Evolutionary conservation across 2,888 invertebrate genomes (phyloP).

Genomic region (Ethmia dodecea): DNA sequence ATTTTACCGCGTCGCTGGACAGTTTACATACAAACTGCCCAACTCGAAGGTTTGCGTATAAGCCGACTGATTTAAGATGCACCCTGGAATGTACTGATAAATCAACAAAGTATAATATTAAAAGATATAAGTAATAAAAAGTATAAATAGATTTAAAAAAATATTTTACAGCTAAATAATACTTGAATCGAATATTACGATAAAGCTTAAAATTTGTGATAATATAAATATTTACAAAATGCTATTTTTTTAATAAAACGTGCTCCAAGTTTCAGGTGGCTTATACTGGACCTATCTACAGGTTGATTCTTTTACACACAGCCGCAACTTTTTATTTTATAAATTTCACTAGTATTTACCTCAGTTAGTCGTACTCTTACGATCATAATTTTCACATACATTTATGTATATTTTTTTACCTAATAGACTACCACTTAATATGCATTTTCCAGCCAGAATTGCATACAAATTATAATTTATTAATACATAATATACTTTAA

Average conservation of each 20-base stretch:
- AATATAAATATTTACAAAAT: no score
- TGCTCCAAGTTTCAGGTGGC: constrained; percentile 39
- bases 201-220: no score
- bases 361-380: constrained; percentile 23
- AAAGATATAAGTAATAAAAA: no score
- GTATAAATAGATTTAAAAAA: no score
- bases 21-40: no score
- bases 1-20: no score
- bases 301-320: constrained; percentile 57
- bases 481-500: no score
- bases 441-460: no score
- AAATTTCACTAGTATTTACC: constrained; percentile 30
- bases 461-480: no score
- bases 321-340: constrained; percentile 40
- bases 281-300: constrained; percentile 34
- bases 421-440: constrained; percentile 37
- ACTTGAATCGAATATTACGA: no score
- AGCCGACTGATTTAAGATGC: constrained; percentile 45
- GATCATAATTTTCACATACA: constrained; percentile 27
- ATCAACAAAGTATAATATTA: constrained; percentile 13
- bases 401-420: constrained; percentile 33
- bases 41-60: constrained; percentile 26
- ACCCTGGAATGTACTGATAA: constrained; percentile 50
- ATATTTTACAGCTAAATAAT: constrained; percentile 11
- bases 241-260: no score